phyloP scores from a whole-genome alignment of 2,113 vertebrate genomes.

The Oreochromis spilurus region DNA sequence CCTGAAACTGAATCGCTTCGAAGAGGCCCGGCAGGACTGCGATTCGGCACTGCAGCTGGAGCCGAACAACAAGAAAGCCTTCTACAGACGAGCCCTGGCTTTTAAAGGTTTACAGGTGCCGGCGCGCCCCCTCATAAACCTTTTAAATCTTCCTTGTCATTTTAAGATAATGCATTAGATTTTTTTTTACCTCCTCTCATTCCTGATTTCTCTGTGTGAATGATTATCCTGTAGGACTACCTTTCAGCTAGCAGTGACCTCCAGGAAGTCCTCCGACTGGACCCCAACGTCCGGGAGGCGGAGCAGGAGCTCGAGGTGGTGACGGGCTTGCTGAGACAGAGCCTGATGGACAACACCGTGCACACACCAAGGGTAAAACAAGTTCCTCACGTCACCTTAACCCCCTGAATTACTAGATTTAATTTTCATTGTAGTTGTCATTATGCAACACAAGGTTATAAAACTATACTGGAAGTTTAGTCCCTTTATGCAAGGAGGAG shows the following conservation, averaged over 20 bases:
- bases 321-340: slow-evolving; percentile 70
- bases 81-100: slow-evolving; percentile 89
- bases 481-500: background rate
- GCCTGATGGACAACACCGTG: slow-evolving; percentile 33
- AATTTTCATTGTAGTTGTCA: background rate
- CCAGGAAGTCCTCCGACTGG: slow-evolving; percentile 81
- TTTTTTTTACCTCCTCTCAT: background rate
- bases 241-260: slow-evolving; percentile 83
- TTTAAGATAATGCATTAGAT: background rate
- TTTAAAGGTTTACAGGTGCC: slow-evolving; percentile 88
- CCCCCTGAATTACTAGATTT: background rate
- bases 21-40: slow-evolving; percentile 89
- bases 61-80: slow-evolving; percentile 84
- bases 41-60: slow-evolving; percentile 83
- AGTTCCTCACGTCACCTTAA: background rate
- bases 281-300: slow-evolving; percentile 81
- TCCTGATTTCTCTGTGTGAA: background rate
- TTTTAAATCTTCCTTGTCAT: background rate
- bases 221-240: slow-evolving; percentile 76
- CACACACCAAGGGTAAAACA: slow-evolving; percentile 71
- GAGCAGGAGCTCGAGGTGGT: slow-evolving; percentile 82
- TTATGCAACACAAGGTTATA: background rate
- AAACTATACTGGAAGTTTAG: background rate
- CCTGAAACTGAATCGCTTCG: slow-evolving; percentile 81
- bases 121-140: background rate